Evolutionary conservation across 1,140 invertebrate genomes (phyloP), one percentile per base, ranked within the genome.

Genomic region (Bombyx mandarina): DNA sequence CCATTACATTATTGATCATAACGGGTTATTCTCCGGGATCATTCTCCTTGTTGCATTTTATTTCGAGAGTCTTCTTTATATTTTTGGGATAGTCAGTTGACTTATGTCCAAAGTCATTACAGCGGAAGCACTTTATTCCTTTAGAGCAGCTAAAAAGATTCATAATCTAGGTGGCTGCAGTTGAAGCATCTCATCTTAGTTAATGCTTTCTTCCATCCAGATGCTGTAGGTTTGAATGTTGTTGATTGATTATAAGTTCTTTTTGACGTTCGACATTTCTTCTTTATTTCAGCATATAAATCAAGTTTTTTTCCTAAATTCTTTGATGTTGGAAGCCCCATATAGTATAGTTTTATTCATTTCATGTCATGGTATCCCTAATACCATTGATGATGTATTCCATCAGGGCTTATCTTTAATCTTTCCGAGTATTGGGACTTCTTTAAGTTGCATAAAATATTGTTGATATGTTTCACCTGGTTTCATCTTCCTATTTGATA

Each of bases 91-190:
- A 61, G 46, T 61, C 49, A 61, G 54, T 52, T 44, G 47, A 51
- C 54, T 62, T 63, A 54, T 61, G 58, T 2, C 59, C 61, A 52
- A 59, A 64, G 4, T 56, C 55, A 52, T 71, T 64, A 51, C 70
- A 73, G 8, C 52, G 61, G 52, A 75, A 73, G 50, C 65, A 73
- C 56, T 71, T 68, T 10, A 65, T 49, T 12, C 68, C 66, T 54
- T 70, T 70, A 0, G 50, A 45, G 22, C 65, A 64, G 12, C n/a
- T 44, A 0, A 52, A 18, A 42, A 47, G 50, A 52, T 46, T 58
- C 52, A 55, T 65, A 63, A 53, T 58, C 60, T 43, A 43, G 35
- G 22, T 60, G 60, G 8, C 68, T 60, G 26, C 59, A 67, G 53
- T 67, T 62, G 43, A 48, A 66, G 46, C 65, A 70, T 60, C 56